These are phyloP conservation scores for Mustela lutreola DNA, from an alignment of 2,113 vertebrate genomes.

Conservation along the genomic window DNA sequence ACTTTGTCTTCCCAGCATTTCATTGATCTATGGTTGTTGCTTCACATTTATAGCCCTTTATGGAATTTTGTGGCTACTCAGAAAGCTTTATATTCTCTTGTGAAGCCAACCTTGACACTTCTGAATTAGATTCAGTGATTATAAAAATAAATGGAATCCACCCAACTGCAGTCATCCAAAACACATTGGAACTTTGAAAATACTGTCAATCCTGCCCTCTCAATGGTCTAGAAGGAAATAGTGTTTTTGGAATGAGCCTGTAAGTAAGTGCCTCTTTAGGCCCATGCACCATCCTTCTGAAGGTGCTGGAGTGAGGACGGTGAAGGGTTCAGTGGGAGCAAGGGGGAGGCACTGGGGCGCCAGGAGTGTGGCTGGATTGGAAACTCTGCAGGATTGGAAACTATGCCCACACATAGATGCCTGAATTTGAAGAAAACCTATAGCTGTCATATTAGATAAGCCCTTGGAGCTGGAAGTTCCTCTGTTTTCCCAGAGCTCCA, in stretches of 20 bases:
- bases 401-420: accelerated
- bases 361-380: accelerated
- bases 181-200: background rate
- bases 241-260: background rate
- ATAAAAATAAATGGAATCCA: background rate
- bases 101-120: conserved; percentile 14
- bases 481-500: background rate
- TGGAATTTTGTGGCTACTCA: conserved; percentile 60
- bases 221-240: background rate
- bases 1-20: conserved; percentile 57
- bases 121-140: conserved; percentile 23
- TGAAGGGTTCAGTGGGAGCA: background rate
- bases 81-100: conserved; percentile 13
- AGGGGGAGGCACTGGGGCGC: background rate
- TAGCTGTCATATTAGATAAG: background rate
- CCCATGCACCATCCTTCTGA: accelerated
- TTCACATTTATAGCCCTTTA: conserved; percentile 61
- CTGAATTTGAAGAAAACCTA: background rate
- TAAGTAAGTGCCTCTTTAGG: background rate
- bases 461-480: background rate
- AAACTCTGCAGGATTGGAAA: background rate
- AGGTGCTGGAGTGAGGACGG: background rate
- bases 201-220: background rate
- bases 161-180: background rate
- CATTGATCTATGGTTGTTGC: conserved; percentile 55